Evolutionary conservation across 2,888 invertebrate species (phyloP).

Genomic region (Beris chalybata): DNA sequence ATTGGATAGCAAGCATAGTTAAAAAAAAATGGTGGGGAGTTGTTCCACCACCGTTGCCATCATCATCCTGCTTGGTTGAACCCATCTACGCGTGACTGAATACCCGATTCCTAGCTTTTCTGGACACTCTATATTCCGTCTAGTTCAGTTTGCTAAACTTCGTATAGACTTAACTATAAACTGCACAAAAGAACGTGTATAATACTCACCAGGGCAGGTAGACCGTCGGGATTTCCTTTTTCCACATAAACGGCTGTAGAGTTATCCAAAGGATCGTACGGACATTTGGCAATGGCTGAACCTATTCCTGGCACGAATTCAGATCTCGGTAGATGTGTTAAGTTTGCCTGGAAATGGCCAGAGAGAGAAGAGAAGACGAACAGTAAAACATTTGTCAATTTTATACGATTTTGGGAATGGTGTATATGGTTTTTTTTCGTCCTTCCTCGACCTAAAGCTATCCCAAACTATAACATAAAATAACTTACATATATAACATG

Average conservation of each 20-base stretch:
- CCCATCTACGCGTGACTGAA: slow-evolving; percentile 41
- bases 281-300: slow-evolving; percentile 94
- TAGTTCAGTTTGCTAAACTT: not conserved
- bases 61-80: slow-evolving; percentile 8
- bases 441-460: not conserved
- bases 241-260: slow-evolving; percentile 98
- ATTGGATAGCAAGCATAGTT: not conserved
- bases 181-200: slow-evolving; percentile 16
- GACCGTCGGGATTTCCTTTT: slow-evolving; percentile 88
- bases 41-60: too few species aligned
- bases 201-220: slow-evolving; percentile 74
- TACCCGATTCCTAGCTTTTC: slow-evolving; percentile 18
- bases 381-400: slow-evolving; percentile 37
- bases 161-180: not conserved
- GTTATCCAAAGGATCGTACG: slow-evolving; percentile 98
- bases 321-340: slow-evolving; percentile 85
- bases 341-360: slow-evolving; percentile 72
- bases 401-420: slow-evolving; percentile 20
- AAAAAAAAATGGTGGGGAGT: too few species aligned
- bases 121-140: not conserved
- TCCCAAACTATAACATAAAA: not conserved
- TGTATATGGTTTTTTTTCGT: not conserved
- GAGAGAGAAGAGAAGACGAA: slow-evolving; percentile 41
- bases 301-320: slow-evolving; percentile 92
- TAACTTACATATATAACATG: slow-evolving; percentile 92